A percentile compares a stretch with the other conserved stretches of the same genome.
These are phyloP conservation scores for Sturnira hondurensis DNA, from an alignment of 2,113 vertebrate genomes.

Conservation along the genomic window DNA sequence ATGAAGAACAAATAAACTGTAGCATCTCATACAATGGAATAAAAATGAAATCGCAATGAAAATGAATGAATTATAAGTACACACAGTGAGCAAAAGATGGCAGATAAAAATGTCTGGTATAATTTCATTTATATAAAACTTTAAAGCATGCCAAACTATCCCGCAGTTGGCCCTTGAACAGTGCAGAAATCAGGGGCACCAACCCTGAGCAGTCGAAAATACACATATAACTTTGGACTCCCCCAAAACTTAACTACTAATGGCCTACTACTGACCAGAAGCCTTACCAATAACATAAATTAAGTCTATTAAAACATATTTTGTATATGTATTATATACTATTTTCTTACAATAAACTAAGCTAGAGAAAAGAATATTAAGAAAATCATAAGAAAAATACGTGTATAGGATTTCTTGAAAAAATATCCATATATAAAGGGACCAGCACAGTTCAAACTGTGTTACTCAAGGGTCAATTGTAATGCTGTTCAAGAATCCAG, in stretches of 20 bases:
- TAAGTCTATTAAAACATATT: background rate
- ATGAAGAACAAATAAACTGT: background rate
- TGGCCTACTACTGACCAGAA: background rate
- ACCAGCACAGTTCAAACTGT: background rate
- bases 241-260: background rate
- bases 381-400: background rate
- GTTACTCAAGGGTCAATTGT: background rate
- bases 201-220: background rate
- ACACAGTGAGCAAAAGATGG: background rate
- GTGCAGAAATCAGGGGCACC: background rate
- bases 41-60: background rate
- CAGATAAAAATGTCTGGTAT: background rate
- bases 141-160: background rate
- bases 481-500: background rate
- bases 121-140: background rate
- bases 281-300: background rate
- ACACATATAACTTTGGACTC: background rate
- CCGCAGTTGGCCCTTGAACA: background rate
- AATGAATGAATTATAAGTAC: background rate
- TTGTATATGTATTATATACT: background rate
- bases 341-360: background rate
- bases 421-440: background rate
- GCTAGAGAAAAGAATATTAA: background rate
- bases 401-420: background rate
- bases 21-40: background rate